Evolutionary conservation across 2,113 vertebrate genomes (phyloP).

Genomic region (Rhinoptilus africanus): DNA sequence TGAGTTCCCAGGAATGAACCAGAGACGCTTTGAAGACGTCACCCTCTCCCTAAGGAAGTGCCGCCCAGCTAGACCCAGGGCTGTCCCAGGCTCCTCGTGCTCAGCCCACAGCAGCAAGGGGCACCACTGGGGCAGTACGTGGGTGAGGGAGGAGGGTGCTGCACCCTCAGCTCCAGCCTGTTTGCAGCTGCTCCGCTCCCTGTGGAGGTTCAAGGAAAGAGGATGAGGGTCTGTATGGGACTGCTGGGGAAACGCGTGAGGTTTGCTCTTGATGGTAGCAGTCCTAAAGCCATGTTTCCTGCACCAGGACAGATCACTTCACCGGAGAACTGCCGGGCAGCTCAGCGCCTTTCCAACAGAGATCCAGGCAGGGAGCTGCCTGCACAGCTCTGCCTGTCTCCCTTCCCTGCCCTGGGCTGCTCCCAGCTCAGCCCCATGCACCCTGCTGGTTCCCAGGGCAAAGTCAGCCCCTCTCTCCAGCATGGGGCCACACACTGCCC

Average conservation of each 20-base stretch:
- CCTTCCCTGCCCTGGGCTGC: not conserved
- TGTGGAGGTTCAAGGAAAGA: not conserved
- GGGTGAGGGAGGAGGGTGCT: not conserved
- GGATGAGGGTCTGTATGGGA: not conserved
- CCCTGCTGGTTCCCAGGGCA: accelerated
- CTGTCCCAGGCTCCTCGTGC: not conserved
- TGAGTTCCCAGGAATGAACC: not conserved
- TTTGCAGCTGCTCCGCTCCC: not conserved
- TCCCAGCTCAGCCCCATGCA: not conserved
- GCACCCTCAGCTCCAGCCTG: not conserved
- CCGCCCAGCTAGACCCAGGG: not conserved
- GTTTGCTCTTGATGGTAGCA: not conserved
- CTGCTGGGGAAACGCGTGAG: accelerated
- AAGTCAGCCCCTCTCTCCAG: not conserved
- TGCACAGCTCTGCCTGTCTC: not conserved
- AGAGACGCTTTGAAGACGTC: not conserved
- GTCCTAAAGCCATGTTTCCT: not conserved
- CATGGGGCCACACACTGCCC: not conserved
- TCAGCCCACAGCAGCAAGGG: not conserved
- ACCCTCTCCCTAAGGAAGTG: not conserved
- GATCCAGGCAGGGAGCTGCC: not conserved
- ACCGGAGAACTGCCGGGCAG: not conserved
- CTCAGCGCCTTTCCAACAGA: not conserved
- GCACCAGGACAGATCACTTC: not conserved
- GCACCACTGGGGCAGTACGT: accelerated